Base-by-base conservation (phyloP, 2,888 invertebrate species). In the Chironomus tentans region DNA sequence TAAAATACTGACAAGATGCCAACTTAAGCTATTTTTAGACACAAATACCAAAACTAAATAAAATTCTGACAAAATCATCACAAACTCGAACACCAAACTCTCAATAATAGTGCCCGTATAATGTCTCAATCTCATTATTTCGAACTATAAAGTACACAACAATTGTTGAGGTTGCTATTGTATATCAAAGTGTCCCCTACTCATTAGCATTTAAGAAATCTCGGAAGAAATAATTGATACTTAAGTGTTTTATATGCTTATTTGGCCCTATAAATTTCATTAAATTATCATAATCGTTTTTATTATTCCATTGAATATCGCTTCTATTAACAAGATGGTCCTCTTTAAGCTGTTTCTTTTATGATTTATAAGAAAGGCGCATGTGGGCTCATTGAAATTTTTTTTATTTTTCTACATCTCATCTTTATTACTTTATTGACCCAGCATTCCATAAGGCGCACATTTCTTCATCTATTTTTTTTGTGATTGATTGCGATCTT, bases 261-360 rank as follows among this genome's bases (percentile, higher is more conserved):
- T 38, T 38, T 38, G 38, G 10, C 56, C 56, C 24, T 70, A 70
- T 70, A 70, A 70, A 28, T 70, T 70, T 70, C 70, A 70, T 48
- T 48, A 70, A 48, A 48, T 48, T 18, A 48, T 70, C 70, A 56
- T 56, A 38, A 38, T 38, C 38, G 2, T 38, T 38, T 38, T 38
- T 38, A 38, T 38, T 38, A 38, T 38, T 38, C 38, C 38, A 38
- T 38, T 38, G 38, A 38, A 38, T 38, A 38, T 38, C 38, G 38
- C 10, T 38, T 38, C 38, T 65, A 73, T 73, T 71, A 71, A 50
- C 71, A 71, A 71, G 71, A 71, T 71, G 71, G 12, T 71, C 24
- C 65, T 46, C 38, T 69, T 69, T 15, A 13, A 18, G 38, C n/a
- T 69, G 38, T 38, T 46, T 28, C 38, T 38, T 38, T 38, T 38